Percentiles rank a stretch among this genome's conserved stretches.
phyloP scores from a whole-genome alignment of 2,888 invertebrate genomes.

The Drosophila putrida region DNA sequence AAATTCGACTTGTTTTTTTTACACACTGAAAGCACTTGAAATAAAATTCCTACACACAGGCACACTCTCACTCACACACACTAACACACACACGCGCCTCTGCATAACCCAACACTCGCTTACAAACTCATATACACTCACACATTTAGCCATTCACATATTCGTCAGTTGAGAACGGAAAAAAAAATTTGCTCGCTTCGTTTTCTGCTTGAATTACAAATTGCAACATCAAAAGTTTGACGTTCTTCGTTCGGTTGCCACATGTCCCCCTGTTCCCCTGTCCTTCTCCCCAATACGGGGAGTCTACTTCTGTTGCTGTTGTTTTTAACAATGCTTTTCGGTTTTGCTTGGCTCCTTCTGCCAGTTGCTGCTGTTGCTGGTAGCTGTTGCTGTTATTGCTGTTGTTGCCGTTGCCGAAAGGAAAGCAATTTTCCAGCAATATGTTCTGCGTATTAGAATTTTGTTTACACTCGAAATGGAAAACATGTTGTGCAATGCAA shows the following conservation, averaged over 20 bases:
- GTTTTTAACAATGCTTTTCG: constrained; percentile 79
- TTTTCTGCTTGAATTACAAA: constrained; percentile 84
- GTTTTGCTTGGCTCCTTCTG: constrained; percentile 54
- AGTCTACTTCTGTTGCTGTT: constrained; percentile 42
- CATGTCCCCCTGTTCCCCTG: neutral
- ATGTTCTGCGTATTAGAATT: constrained; percentile 78
- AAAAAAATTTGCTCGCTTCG: constrained; percentile 77
- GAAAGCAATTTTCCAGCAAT: constrained; percentile 79
- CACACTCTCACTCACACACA: constrained; percentile 11
- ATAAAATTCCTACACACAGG: constrained; percentile 57
- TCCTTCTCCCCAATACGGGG: constrained; percentile 9
- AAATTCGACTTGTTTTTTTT: constrained; percentile 8
- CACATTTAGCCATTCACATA: constrained; percentile 53
- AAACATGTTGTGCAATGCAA: constrained; percentile 80
- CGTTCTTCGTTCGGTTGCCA: constrained; percentile 69
- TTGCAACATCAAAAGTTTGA: constrained; percentile 84
- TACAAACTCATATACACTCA: constrained; percentile 28
- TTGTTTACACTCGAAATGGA: constrained; percentile 81
- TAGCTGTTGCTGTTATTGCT: constrained; percentile 45
- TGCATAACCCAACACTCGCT: constrained; percentile 9
- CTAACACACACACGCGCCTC: constrained; percentile 16
- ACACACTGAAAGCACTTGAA: constrained; percentile 30
- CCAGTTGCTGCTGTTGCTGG: constrained; percentile 38
- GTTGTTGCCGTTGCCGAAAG: constrained; percentile 69
- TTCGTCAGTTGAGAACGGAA: constrained; percentile 53